Evolutionary conservation across 2,113 vertebrate genomes (phyloP).

Genomic region (Anoura caudifer): DNA sequence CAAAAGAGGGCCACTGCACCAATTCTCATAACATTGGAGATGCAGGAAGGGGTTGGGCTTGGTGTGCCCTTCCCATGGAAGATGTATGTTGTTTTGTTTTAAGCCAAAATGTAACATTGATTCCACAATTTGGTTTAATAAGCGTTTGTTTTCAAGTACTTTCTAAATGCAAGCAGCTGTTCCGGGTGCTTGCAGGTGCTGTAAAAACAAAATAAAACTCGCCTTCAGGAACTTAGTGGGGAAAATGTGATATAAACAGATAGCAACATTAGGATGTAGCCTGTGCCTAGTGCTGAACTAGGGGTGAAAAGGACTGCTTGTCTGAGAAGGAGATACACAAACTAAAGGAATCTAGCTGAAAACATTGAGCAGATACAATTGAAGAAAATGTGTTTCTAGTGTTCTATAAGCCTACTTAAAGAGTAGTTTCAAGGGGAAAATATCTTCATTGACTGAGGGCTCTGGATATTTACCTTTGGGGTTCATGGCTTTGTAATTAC

Average conservation of each 20-base stretch:
- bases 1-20: accelerated
- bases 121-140: background rate
- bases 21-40: background rate
- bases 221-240: background rate
- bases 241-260: background rate
- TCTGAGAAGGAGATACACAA: background rate
- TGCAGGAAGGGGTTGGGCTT: background rate
- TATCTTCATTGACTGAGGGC: background rate
- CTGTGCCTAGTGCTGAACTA: background rate
- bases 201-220: background rate
- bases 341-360: background rate
- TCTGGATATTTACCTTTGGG: background rate
- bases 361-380: background rate
- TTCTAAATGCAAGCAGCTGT: background rate
- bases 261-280: background rate
- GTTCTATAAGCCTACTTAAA: background rate
- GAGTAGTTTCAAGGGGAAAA: background rate
- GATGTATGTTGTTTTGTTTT: background rate
- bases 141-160: background rate
- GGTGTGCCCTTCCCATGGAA: background rate
- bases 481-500: background rate
- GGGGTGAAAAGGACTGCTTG: background rate
- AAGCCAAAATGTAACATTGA: background rate
- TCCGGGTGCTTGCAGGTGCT: background rate
- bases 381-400: background rate